phyloP scores from a whole-genome alignment of 2,888 invertebrate species.

The Melanchra persicariae region DNA sequence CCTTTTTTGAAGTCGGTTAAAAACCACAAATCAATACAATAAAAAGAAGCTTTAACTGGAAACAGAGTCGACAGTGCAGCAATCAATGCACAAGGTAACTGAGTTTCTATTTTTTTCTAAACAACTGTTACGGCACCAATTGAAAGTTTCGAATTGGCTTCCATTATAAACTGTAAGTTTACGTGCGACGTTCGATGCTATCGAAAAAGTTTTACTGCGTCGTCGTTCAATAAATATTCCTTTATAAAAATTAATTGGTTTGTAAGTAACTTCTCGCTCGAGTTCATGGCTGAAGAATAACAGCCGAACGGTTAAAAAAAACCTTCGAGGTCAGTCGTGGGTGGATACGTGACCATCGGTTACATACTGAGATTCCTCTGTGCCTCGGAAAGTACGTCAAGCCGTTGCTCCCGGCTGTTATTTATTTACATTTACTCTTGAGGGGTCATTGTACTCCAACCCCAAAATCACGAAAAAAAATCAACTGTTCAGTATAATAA shows the following conservation, averaged over 20 bases:
- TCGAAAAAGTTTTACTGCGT: slow-evolving; percentile 31
- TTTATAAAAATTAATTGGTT: neutral
- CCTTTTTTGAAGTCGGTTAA: no score
- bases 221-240: slow-evolving; percentile 27
- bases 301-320: no score
- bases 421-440: no score
- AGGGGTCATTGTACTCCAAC: no score
- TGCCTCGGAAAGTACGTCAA: no score
- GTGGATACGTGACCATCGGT: no score
- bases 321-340: no score
- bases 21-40: neutral
- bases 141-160: slow-evolving; percentile 52
- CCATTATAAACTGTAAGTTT: slow-evolving; percentile 20
- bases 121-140: slow-evolving; percentile 15
- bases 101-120: neutral
- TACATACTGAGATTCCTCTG: no score
- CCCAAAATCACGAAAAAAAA: no score
- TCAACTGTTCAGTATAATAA: no score
- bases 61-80: slow-evolving; percentile 6
- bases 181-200: slow-evolving; percentile 17
- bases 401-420: no score
- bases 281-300: no score
- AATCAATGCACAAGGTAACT: slow-evolving; percentile 4
- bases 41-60: slow-evolving; percentile 12
- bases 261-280: neutral